A percentile compares a stretch with the other conserved stretches of the same genome.
These are phyloP conservation scores for Maccullochella peelii DNA, from an alignment of 2,113 vertebrate genomes.

Conservation along the genomic window DNA sequence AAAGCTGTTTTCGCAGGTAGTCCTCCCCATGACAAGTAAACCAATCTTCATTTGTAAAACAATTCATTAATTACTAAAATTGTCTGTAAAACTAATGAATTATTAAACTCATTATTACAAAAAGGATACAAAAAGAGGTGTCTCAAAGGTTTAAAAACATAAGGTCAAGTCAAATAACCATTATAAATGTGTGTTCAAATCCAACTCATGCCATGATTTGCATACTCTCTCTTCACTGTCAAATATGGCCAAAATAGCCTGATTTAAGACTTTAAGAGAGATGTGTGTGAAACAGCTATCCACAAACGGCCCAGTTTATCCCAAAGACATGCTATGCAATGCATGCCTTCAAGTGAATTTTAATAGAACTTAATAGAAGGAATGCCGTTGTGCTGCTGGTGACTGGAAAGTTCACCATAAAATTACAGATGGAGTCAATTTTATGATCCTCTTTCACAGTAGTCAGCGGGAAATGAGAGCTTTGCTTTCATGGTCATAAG, in stretches of 20 bases:
- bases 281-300: neutral
- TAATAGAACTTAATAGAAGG: slow-evolving; percentile 29
- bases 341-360: slow-evolving; percentile 19
- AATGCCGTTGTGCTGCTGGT: slow-evolving; percentile 45
- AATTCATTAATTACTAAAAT: neutral
- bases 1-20: neutral
- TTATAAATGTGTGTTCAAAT: neutral
- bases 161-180: neutral
- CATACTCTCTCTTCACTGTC: neutral
- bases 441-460: slow-evolving; percentile 80
- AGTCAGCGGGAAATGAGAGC: slow-evolving; percentile 80
- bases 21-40: neutral
- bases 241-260: neutral
- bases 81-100: neutral
- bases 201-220: neutral
- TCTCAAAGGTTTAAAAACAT: neutral
- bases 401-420: slow-evolving; percentile 77
- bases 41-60: neutral
- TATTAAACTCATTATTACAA: neutral
- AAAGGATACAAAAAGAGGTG: neutral
- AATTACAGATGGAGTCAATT: slow-evolving; percentile 82
- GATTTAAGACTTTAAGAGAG: neutral
- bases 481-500: slow-evolving; percentile 70
- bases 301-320: neutral
- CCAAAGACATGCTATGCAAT: neutral